Evolutionary conservation across 2,797 vertebrate genomes (phyloP).

Genomic region (Phalanger gymnotis): DNA sequence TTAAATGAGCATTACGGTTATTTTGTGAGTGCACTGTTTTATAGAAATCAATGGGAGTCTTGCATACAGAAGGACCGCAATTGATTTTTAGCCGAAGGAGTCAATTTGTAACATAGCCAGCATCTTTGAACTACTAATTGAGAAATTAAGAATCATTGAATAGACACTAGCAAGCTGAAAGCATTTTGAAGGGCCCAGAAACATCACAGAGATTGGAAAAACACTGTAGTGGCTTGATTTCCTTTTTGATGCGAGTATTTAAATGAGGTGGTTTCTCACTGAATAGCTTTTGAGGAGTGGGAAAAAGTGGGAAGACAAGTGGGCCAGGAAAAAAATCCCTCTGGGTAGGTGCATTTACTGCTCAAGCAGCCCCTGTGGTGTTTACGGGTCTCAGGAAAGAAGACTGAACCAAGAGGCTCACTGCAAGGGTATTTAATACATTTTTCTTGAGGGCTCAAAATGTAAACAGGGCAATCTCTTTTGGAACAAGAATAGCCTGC

Average conservation of each 20-base stretch:
- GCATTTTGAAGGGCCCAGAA: background rate
- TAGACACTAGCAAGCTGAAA: slow-evolving; percentile 7
- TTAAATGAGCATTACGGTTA: slow-evolving; percentile 63
- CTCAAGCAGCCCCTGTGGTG: background rate
- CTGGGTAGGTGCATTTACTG: background rate
- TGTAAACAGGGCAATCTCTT: background rate
- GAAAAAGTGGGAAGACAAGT: background rate
- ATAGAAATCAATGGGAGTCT: slow-evolving; percentile 67
- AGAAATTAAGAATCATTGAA: slow-evolving; percentile 30
- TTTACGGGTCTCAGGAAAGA: background rate
- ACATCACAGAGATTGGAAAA: slow-evolving; percentile 22
- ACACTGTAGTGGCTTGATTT: background rate
- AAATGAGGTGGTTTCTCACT: background rate
- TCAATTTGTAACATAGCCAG: slow-evolving; percentile 62
- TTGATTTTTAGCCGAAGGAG: slow-evolving; percentile 67
- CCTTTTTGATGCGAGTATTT: background rate
- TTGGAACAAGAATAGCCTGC: background rate
- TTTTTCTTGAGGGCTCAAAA: background rate
- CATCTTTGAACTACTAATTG: background rate
- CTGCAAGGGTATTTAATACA: background rate
- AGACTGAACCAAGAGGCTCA: background rate
- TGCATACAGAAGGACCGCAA: slow-evolving; percentile 63
- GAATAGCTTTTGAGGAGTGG: slow-evolving; percentile 8
- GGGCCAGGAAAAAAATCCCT: slow-evolving; percentile 1
- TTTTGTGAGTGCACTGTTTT: slow-evolving; percentile 54